Percentiles rank a stretch among this genome's conserved stretches.
Conservation (phyloP, 2,888 invertebrate genomes). For the Euplexia lucipara region DNA sequence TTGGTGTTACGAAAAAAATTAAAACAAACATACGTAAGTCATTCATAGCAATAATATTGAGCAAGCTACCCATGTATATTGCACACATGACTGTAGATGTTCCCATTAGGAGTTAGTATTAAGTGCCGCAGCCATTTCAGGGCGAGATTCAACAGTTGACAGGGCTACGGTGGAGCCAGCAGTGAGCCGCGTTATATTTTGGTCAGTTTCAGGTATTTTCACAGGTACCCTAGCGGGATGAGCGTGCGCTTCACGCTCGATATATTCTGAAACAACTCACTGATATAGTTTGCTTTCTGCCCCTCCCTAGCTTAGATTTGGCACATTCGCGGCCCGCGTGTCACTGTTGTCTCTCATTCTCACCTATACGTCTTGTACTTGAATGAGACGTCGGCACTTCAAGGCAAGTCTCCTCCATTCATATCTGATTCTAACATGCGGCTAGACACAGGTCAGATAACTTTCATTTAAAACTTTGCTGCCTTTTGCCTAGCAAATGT, state of each 20-base stretch:
- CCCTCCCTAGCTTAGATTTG: conserved; percentile 92
- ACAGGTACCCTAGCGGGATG: conserved; percentile 86
- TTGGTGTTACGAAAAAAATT: conserved; percentile 54
- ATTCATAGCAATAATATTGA: conserved; percentile 61
- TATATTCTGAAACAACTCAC: conserved; percentile 86
- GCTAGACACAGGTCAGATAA: conserved; percentile 89
- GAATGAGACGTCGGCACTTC: conserved; percentile 90
- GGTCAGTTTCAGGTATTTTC: conserved; percentile 90
- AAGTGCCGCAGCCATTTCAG: conserved; percentile 86
- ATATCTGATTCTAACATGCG: conserved; percentile 88
- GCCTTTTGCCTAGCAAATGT: conserved; percentile 81
- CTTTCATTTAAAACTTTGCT: conserved; percentile 85
- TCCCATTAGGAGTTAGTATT: conserved; percentile 79
- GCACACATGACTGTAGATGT: conserved; percentile 69
- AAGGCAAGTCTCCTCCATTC: conserved; percentile 91
- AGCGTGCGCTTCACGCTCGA: conserved; percentile 86
- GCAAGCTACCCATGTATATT: conserved; percentile 52
- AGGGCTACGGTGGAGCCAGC: conserved; percentile 88
- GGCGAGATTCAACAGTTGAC: conserved; percentile 91
- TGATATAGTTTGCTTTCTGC: conserved; percentile 91
- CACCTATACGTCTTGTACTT: conserved; percentile 91
- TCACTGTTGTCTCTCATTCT: conserved; percentile 92
- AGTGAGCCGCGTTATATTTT: conserved; percentile 88
- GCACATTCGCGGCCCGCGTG: conserved; percentile 91
- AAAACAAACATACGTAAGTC: conserved; percentile 61